Conservation (phyloP, 2,797 vertebrate genomes). For the Gambelia wislizenii region DNA sequence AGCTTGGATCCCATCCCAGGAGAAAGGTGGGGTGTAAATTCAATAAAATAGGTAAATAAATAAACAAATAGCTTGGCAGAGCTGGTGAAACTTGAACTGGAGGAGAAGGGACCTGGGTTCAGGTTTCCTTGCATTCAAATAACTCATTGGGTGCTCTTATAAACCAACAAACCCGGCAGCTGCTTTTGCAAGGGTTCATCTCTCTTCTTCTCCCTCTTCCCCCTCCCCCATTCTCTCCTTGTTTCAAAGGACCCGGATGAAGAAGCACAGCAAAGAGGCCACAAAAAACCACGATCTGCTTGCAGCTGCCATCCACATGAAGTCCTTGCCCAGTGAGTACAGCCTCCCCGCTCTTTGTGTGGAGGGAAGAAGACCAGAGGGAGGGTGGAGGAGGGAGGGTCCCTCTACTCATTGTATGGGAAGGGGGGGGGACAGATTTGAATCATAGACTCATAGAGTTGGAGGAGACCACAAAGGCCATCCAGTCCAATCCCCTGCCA, state of each 20-base stretch:
- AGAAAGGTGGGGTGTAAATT: no score
- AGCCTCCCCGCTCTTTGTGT: fast-evolving
- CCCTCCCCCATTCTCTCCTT: not conserved
- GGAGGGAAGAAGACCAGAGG: not conserved
- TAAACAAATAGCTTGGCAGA: not conserved
- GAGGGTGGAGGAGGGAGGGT: no score
- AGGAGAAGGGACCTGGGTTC: not conserved
- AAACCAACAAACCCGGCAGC: no score
- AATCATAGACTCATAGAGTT: no score
- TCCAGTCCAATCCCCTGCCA: no score
- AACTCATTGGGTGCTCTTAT: not conserved
- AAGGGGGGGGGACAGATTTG: not conserved
- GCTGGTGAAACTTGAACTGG: not conserved
- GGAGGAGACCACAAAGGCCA: no score
- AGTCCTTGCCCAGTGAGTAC: constrained; percentile 66
- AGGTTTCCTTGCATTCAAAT: not conserved
- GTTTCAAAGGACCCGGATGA: constrained; percentile 62
- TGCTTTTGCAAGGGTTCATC: not conserved
- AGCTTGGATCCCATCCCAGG: not conserved
- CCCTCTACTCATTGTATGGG: fast-evolving
- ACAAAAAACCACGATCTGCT: constrained; percentile 67
- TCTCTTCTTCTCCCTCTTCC: not conserved
- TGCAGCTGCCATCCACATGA: constrained; percentile 68
- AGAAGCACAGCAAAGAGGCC: constrained; percentile 61
- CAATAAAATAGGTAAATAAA: no score